Evolutionary conservation across 1,140 invertebrate genomes (phyloP), one percentile per base, ranked within the genome.

Genomic region (Nixonia krombeini): DNA sequence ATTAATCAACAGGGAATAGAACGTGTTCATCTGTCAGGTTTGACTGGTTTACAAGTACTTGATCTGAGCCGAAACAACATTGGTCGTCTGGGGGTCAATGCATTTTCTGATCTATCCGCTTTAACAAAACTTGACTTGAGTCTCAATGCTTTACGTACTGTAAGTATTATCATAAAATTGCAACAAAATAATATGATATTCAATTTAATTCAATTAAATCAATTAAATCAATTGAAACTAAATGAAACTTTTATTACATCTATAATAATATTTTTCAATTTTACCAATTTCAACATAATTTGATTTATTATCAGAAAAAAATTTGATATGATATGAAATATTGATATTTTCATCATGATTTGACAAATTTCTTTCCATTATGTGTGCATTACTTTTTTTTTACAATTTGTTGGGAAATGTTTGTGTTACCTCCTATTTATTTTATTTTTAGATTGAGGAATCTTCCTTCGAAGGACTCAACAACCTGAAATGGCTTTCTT

Each of bases 61-160:
- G 94, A 96, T 79, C 79, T 97, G 9, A 94, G 92, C 67, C 87
- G 93, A 47, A 96, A 97, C 73, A 91, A 91, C 67, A 90, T 97
- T 8, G 91, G 90, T 0, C 91, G 92, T 55, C 88, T 97, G 31
- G 89, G 91, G 1, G 88, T 91, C 0, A 93, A 93, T 46, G 91
- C 92, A 3, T 96, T 96, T 77, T 86, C 90, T 0, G 90, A 90
- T 6, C 84, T 95, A 29, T 87, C 84, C 7, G 86, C 89, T 17
- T 81, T 97, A 2, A 88, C 89, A 50, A 90, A 90, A 66, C 84
- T 97, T 41, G 93, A 95, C 78, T 86, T 97, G 4, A 93, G 93
- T 63, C 89, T 95, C 1, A 97, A 97, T 79, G 91, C 92, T 12
- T 80, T 96, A 15, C 87, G 94, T 74, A 95, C 94, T 59, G 93